Conservation (phyloP, 2,113 vertebrate genomes). For the Anser brachyrhynchus region DNA sequence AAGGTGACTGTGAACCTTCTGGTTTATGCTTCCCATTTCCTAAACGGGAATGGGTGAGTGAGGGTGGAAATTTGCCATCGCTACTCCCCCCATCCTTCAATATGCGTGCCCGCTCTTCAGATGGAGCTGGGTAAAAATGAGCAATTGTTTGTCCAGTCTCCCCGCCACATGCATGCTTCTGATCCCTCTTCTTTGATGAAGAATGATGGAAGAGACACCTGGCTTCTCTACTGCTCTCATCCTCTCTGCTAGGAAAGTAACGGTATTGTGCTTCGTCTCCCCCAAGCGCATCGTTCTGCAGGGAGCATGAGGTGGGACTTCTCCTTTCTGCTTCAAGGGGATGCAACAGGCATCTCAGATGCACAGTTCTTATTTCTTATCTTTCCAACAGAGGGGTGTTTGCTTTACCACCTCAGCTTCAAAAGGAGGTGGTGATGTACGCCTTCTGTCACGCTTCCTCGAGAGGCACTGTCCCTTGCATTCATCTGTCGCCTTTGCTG, state of each 20-base stretch:
- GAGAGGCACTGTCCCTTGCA: neutral
- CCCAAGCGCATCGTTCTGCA: neutral
- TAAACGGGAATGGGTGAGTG: neutral
- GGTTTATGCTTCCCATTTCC: neutral
- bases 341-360: neutral
- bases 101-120: neutral
- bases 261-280: neutral
- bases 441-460: neutral
- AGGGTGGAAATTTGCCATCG: neutral
- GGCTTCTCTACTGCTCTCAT: neutral
- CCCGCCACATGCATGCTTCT: rapidly evolving
- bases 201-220: neutral
- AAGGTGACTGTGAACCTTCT: neutral
- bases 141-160: neutral
- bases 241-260: rapidly evolving
- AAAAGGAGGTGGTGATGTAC: neutral
- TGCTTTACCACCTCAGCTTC: neutral
- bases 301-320: neutral
- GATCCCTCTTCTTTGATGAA: neutral
- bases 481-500: neutral
- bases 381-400: neutral
- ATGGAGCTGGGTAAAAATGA: neutral
- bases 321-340: neutral
- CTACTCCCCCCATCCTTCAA: rapidly evolving
- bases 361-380: neutral